A percentile compares a stretch with the other conserved stretches of the same genome.
These are phyloP conservation scores for Echeneis naucrates DNA, from an alignment of 2,797 vertebrate species.

Conservation along the genomic window DNA sequence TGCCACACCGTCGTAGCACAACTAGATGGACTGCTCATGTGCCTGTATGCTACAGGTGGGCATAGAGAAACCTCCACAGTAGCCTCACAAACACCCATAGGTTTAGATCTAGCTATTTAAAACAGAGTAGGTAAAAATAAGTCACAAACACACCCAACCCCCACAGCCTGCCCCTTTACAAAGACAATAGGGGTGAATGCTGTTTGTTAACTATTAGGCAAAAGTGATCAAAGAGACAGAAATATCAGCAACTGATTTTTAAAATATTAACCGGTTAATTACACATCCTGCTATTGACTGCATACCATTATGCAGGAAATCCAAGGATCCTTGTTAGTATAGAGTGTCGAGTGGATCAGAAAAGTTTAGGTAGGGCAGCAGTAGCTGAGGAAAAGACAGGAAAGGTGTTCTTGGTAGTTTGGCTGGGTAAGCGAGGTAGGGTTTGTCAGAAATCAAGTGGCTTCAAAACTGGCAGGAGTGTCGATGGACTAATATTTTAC, in stretches of 20 bases:
- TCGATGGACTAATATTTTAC: slow-evolving; percentile 72
- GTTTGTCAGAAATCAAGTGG: slow-evolving; percentile 78
- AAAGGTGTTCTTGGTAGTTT: slow-evolving; percentile 81
- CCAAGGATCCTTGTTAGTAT: slow-evolving; percentile 55
- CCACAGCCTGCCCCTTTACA: slow-evolving; percentile 7
- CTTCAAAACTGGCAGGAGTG: slow-evolving; percentile 83
- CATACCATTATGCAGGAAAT: slow-evolving; percentile 59
- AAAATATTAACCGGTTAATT: slow-evolving; percentile 49
- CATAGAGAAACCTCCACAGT: slow-evolving; percentile 35
- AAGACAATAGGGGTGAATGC: slow-evolving; percentile 31
- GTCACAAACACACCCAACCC: slow-evolving; percentile 35
- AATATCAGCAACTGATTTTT: slow-evolving; percentile 41
- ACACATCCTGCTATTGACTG: slow-evolving; percentile 57
- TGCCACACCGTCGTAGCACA: slow-evolving; percentile 33
- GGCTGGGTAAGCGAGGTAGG: slow-evolving; percentile 87
- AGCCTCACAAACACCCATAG: slow-evolving; percentile 41
- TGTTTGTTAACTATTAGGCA: slow-evolving; percentile 32
- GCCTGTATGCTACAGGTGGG: slow-evolving; percentile 32
- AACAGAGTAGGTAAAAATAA: slow-evolving; percentile 41
- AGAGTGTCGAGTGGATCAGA: slow-evolving; percentile 42
- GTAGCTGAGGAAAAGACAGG: slow-evolving; percentile 65
- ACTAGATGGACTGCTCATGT: slow-evolving; percentile 33
- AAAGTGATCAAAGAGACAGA: slow-evolving; percentile 36
- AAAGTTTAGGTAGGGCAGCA: slow-evolving; percentile 55
- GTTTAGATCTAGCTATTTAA: slow-evolving; percentile 49